Conservation (phyloP, 2,888 invertebrate genomes). For the Cantharis rustica region DNA sequence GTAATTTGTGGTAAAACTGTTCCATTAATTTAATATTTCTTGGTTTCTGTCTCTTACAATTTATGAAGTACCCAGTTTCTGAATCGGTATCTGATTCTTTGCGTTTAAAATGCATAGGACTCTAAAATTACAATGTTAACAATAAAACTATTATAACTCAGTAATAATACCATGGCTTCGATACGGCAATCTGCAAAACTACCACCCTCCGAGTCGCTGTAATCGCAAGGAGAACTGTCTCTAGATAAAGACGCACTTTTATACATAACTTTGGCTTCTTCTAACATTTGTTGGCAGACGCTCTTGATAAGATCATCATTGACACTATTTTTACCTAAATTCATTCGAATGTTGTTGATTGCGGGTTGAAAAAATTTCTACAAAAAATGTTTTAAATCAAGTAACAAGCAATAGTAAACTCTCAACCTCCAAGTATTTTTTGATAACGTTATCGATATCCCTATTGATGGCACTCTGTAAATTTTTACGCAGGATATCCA, state of each 20-base stretch:
- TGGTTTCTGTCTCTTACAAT: slow-evolving; percentile 51
- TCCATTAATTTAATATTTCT: slow-evolving; percentile 52
- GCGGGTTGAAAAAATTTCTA: slow-evolving; percentile 83
- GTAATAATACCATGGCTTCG: slow-evolving; percentile 41
- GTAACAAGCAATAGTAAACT: not conserved
- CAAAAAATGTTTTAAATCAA: slow-evolving; percentile 44
- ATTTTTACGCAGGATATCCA: slow-evolving; percentile 76
- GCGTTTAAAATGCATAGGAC: slow-evolving; percentile 63
- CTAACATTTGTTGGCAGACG: slow-evolving; percentile 77
- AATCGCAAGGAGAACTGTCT: slow-evolving; percentile 61
- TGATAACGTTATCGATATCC: slow-evolving; percentile 77
- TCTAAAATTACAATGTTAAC: slow-evolving; percentile 52
- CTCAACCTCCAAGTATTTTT: slow-evolving; percentile 75
- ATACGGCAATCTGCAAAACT: slow-evolving; percentile 60
- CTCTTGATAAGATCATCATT: slow-evolving; percentile 76
- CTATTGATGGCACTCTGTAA: slow-evolving; percentile 78
- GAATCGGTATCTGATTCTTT: slow-evolving; percentile 71
- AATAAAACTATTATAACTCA: slow-evolving; percentile 44
- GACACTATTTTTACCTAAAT: slow-evolving; percentile 75
- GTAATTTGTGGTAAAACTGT: slow-evolving; percentile 58
- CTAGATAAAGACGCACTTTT: slow-evolving; percentile 57
- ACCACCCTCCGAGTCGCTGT: slow-evolving; percentile 61
- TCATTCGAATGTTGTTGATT: slow-evolving; percentile 74
- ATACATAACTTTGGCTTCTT: slow-evolving; percentile 77
- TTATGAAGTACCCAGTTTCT: slow-evolving; percentile 57